phyloP scores from a whole-genome alignment of 37 sponge, comb jelly and placozoan genomes.

The Beroe forskalii region DNA sequence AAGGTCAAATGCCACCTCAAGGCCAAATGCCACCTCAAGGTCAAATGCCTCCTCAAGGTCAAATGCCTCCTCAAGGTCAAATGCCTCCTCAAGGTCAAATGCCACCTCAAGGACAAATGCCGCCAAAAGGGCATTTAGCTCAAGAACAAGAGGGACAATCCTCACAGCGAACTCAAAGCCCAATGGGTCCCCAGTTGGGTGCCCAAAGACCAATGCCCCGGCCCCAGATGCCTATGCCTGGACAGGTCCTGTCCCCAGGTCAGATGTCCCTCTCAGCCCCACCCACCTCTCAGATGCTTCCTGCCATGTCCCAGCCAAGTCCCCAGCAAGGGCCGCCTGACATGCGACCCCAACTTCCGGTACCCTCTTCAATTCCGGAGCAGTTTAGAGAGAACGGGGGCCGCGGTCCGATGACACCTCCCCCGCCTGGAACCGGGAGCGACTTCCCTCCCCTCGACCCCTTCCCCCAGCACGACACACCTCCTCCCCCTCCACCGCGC shows the following conservation, averaged over 20 bases:
- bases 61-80: background rate
- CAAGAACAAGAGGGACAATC: background rate
- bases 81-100: background rate
- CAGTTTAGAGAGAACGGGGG: background rate
- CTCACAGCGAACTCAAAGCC: background rate
- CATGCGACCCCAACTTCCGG: background rate
- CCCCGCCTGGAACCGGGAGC: background rate
- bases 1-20: too few relatives aligned
- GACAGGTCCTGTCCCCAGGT: too few relatives aligned
- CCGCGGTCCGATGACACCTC: background rate
- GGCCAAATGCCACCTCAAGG: too few relatives aligned
- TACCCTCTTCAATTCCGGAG: slow-evolving; percentile 41
- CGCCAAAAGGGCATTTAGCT: background rate
- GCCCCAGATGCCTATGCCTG: background rate
- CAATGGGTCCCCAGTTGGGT: too few relatives aligned
- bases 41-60: background rate
- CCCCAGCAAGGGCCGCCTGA: background rate
- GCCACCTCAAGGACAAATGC: background rate
- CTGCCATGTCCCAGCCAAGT: background rate
- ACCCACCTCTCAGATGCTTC: background rate
- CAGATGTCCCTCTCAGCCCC: background rate
- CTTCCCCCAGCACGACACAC: background rate
- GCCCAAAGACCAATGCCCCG: background rate
- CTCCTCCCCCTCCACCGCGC: slow-evolving; percentile 50
- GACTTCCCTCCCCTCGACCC: background rate